phyloP scores from a whole-genome alignment of 2,888 invertebrate species.

The Eupelmus urozonus region DNA sequence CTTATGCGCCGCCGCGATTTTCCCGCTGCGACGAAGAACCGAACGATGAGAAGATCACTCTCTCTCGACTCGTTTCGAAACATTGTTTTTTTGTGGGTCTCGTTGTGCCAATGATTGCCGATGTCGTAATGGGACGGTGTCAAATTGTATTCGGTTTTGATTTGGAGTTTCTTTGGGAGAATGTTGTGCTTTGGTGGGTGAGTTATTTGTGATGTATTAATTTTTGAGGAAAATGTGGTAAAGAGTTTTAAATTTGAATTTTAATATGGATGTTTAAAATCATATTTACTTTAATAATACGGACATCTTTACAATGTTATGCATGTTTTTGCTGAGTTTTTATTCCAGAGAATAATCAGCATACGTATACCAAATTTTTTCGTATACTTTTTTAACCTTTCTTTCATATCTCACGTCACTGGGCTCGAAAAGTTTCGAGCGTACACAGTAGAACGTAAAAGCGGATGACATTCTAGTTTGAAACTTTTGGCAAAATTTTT shows the following conservation, averaged over 20 bases:
- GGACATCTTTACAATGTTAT: background rate
- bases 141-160: no score
- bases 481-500: conserved; percentile 24
- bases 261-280: no score
- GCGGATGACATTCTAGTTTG: conserved; percentile 5
- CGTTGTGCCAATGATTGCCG: no score
- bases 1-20: conserved; percentile 28
- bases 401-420: conserved; percentile 19
- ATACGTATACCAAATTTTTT: conserved; percentile 28
- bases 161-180: no score
- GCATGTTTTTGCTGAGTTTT: conserved; percentile 2
- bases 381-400: conserved; percentile 14
- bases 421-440: conserved; percentile 29
- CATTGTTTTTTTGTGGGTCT: no score
- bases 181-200: no score
- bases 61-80: no score
- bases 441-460: conserved; percentile 17
- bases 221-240: no score
- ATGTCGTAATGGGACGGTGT: no score
- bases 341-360: background rate
- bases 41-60: no score
- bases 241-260: no score
- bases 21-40: background rate
- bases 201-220: no score
- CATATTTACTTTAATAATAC: background rate